phyloP scores from a whole-genome alignment of 2,888 invertebrate species.

The Helicoverpa assulta region DNA sequence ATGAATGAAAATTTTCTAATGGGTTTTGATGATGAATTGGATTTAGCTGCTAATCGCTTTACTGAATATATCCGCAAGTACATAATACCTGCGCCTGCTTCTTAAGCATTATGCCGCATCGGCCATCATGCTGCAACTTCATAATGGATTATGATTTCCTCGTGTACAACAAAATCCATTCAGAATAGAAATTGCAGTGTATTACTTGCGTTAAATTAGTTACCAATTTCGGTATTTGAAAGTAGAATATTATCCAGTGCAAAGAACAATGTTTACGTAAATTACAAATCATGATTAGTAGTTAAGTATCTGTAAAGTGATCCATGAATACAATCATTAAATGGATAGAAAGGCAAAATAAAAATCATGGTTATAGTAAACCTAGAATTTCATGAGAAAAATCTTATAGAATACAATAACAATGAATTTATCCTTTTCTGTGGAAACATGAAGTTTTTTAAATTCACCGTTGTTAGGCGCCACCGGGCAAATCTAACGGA shows the following conservation, averaged over 20 bases:
- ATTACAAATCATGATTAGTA: conserved; percentile 27
- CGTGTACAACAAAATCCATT: conserved; percentile 41
- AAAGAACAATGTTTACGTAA: conserved; percentile 11
- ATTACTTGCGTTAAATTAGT: conserved; percentile 32
- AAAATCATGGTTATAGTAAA: conserved; percentile 10
- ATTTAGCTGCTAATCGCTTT: conserved; percentile 71
- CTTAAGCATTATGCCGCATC: conserved; percentile 33
- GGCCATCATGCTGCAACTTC: conserved; percentile 40
- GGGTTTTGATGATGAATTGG: conserved; percentile 70
- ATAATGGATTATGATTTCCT: conserved; percentile 37
- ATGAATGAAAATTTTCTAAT: conserved; percentile 78
- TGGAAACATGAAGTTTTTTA: conserved; percentile 37
- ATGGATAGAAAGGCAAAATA: conserved; percentile 38
- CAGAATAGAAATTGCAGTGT: conserved; percentile 41
- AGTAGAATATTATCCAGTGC: conserved; percentile 27
- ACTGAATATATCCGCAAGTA: conserved; percentile 37
- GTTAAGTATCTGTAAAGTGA: conserved; percentile 31
- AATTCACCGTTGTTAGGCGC: conserved; percentile 61
- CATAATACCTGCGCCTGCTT: conserved; percentile 46
- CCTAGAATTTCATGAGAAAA: not conserved
- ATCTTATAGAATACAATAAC: conserved; percentile 4
- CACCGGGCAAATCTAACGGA: conserved; percentile 66
- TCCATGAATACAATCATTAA: conserved; percentile 16
- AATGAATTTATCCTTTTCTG: conserved; percentile 33
- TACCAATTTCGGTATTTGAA: conserved; percentile 37